These are phyloP conservation scores for Latrodectus geometricus DNA, from an alignment of 1,140 invertebrate species.

Conservation along the genomic window DNA sequence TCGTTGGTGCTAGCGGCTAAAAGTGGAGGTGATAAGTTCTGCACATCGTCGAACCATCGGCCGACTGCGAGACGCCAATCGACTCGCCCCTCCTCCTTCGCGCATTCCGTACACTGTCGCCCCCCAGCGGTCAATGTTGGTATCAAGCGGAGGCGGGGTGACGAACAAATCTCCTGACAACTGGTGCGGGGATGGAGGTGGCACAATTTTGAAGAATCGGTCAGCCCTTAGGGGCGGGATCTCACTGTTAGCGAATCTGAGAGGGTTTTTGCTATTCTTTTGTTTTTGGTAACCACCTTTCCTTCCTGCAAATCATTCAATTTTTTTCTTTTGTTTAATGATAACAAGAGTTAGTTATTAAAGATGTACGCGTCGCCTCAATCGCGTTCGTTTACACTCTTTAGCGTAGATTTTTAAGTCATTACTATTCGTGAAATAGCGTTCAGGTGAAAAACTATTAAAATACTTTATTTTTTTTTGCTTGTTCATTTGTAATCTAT, in stretches of 20 bases:
- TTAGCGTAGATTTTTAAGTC: too few species aligned
- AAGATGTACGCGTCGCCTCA: too few species aligned
- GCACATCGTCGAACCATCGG: slow-evolving; percentile 13
- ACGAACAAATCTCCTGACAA: slow-evolving; percentile 37
- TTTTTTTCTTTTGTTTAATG: too few species aligned
- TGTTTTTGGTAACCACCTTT: slow-evolving; percentile 28
- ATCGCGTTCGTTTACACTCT: too few species aligned
- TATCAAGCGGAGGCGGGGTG: slow-evolving; percentile 35
- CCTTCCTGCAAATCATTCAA: not conserved
- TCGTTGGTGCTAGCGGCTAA: slow-evolving; percentile 11
- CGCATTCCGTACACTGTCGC: slow-evolving; percentile 56
- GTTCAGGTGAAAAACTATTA: too few species aligned
- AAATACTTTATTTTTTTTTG: too few species aligned
- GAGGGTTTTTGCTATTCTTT: slow-evolving; percentile 23
- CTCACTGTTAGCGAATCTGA: slow-evolving; percentile 56
- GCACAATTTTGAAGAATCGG: slow-evolving; percentile 19
- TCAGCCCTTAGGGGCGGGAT: slow-evolving; percentile 51
- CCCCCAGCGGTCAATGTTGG: slow-evolving; percentile 36
- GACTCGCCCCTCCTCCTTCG: slow-evolving; percentile 21
- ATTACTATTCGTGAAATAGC: too few species aligned
- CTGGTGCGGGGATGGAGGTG: slow-evolving; percentile 14
- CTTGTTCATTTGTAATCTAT: too few species aligned
- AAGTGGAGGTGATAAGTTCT: slow-evolving; percentile 29
- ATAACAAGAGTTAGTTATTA: too few species aligned
- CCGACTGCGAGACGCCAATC: slow-evolving; percentile 56